These are phyloP conservation scores for Patella vulgata DNA, from an alignment of 1,140 invertebrate species.

Conservation along the genomic window DNA sequence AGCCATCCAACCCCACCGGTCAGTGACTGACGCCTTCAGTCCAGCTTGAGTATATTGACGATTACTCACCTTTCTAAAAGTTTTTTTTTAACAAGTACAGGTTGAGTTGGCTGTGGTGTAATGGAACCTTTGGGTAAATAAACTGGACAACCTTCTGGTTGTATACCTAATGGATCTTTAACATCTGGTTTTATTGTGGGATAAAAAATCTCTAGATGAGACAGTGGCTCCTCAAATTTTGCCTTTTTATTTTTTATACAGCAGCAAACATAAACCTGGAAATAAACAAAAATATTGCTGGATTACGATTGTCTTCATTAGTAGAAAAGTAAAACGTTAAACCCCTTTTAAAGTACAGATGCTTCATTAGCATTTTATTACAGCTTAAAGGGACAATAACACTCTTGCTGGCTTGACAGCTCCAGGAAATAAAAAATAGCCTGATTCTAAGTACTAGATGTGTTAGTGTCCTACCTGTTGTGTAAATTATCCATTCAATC, in stretches of 20 bases:
- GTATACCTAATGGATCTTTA: conserved; percentile 54
- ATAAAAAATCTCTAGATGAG: conserved; percentile 43
- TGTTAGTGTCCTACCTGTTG: too few relatives aligned
- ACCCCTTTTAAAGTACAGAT: background rate
- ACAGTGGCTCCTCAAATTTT: conserved; percentile 15
- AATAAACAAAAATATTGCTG: conserved; percentile 5
- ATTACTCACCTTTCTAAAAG: conserved; percentile 64
- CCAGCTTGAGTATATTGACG: background rate
- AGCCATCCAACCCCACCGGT: background rate
- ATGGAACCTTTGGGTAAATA: conserved; percentile 46
- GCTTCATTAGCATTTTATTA: background rate
- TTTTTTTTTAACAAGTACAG: conserved; percentile 75
- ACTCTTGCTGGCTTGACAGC: too few relatives aligned
- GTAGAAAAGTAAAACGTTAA: too few relatives aligned
- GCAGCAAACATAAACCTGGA: conserved; percentile 37
- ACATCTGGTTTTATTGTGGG: conserved; percentile 56
- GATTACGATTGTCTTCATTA: background rate
- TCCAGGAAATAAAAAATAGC: too few relatives aligned
- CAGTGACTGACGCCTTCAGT: background rate
- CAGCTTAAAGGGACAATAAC: background rate
- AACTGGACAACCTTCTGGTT: conserved; percentile 52
- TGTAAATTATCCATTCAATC: too few relatives aligned
- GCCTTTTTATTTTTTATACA: conserved; percentile 34
- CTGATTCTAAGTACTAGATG: too few relatives aligned
- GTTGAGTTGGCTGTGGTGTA: conserved; percentile 53